These are phyloP conservation scores for Strix occidentalis DNA, from an alignment of 2,797 vertebrate genomes.

Conservation along the genomic window DNA sequence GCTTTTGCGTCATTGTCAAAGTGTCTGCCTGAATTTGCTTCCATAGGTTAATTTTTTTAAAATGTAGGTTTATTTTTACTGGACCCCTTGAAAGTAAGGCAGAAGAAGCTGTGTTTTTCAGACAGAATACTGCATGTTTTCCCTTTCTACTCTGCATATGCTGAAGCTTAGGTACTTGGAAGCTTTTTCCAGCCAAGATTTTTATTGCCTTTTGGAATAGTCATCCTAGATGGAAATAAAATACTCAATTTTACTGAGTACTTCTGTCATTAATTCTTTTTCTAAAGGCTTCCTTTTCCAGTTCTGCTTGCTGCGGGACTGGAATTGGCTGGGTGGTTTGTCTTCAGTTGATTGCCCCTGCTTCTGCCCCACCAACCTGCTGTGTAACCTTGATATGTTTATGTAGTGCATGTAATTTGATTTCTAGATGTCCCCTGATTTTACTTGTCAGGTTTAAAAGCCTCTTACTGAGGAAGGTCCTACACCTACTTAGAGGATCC, in stretches of 20 bases:
- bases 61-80: constrained; percentile 8
- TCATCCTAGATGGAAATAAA: constrained; percentile 16
- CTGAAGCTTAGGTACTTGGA: background rate
- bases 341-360: background rate
- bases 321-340: background rate
- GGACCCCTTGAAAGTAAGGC: background rate
- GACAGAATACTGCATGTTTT: background rate
- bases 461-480: background rate
- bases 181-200: background rate
- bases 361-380: background rate
- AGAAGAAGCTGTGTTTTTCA: background rate
- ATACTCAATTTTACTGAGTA: background rate
- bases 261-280: background rate
- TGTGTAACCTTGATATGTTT: background rate
- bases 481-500: background rate
- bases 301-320: background rate
- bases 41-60: background rate
- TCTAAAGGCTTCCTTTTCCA: background rate
- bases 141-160: background rate
- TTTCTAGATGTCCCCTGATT: background rate
- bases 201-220: constrained; percentile 16
- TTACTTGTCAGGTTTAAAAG: background rate
- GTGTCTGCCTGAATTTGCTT: background rate
- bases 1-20: background rate
- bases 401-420: background rate